phyloP scores from a whole-genome alignment of 1,140 invertebrate species.

The Lamellibrachia luymesi region DNA sequence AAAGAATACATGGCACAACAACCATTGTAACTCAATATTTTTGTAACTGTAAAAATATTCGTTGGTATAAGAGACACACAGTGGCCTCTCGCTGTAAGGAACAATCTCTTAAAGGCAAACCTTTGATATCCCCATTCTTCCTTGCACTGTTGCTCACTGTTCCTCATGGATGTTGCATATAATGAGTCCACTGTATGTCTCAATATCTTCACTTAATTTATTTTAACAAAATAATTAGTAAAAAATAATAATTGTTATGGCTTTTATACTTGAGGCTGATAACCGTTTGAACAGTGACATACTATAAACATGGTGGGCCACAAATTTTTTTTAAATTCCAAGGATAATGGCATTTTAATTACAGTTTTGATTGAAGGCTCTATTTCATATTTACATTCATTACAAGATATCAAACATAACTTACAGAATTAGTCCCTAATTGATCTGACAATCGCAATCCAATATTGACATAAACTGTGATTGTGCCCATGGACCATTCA shows the following conservation, averaged over 20 bases:
- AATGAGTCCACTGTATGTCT: too few species aligned
- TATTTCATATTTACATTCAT: background rate
- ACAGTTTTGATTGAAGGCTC: too few species aligned
- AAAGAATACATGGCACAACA: background rate
- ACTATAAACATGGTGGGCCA: background rate
- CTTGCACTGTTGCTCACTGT: too few species aligned
- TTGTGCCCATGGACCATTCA: background rate
- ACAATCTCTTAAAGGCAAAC: too few species aligned
- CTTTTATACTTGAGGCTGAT: background rate
- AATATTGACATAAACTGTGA: background rate
- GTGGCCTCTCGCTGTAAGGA: too few species aligned
- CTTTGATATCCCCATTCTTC: too few species aligned
- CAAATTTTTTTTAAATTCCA: background rate
- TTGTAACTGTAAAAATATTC: background rate
- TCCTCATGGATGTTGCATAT: too few species aligned
- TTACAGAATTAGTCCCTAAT: background rate
- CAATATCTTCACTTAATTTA: too few species aligned
- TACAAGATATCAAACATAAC: background rate
- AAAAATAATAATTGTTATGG: background rate
- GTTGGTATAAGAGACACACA: background rate
- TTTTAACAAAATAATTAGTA: too few species aligned
- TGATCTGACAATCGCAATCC: too few species aligned
- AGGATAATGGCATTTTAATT: too few species aligned
- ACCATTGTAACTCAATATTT: background rate
- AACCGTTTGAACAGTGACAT: background rate